Conservation (phyloP, 2,888 invertebrate species). For the Tachina fera region DNA sequence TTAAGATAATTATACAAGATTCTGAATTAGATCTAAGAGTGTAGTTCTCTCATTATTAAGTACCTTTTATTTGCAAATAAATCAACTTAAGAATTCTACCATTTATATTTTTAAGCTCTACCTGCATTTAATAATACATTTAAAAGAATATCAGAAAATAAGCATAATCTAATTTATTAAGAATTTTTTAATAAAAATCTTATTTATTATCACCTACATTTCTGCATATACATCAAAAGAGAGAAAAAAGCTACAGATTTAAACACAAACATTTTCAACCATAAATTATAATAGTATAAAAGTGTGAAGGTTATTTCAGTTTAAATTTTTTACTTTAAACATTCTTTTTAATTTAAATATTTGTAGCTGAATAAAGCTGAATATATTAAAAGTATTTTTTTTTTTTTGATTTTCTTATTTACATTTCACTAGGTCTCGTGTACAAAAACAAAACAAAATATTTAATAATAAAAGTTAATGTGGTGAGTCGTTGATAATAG, state of each 20-base stretch:
- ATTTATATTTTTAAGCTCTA: too few species aligned
- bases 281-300: background rate
- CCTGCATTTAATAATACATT: too few species aligned
- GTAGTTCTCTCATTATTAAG: too few species aligned
- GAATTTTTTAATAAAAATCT: background rate
- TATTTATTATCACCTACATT: background rate
- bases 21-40: too few species aligned
- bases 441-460: slow-evolving; percentile 26
- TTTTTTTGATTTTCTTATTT: too few species aligned
- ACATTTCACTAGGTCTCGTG: background rate
- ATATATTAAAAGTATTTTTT: too few species aligned
- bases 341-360: slow-evolving; percentile 9
- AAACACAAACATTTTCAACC: background rate
- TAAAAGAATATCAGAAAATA: too few species aligned
- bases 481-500: slow-evolving; percentile 25
- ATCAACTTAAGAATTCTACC: too few species aligned
- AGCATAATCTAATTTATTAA: background rate
- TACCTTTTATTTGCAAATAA: too few species aligned
- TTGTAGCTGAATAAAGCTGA: background rate
- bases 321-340: slow-evolving; percentile 1
- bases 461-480: slow-evolving; percentile 47
- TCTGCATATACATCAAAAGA: background rate
- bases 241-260: background rate
- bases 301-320: background rate
- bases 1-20: too few species aligned